These are phyloP conservation scores for Scaptomyza tumidula DNA, from an alignment of 2,888 invertebrate genomes.

Conservation along the genomic window DNA sequence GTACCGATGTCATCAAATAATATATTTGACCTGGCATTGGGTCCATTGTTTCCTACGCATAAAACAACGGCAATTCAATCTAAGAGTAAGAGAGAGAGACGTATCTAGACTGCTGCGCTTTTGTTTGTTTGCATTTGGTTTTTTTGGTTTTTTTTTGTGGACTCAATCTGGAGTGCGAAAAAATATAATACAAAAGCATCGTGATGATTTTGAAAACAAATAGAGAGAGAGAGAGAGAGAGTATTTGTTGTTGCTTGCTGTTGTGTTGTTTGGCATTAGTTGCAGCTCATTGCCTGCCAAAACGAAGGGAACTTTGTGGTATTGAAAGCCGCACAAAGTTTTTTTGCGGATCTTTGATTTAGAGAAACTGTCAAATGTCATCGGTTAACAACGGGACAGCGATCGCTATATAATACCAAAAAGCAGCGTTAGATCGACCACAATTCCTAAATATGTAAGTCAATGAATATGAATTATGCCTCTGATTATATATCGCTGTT, in stretches of 20 bases:
- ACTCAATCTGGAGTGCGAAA: conserved; percentile 49
- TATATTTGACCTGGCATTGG: conserved; percentile 23
- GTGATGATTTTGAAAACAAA: conserved; percentile 29
- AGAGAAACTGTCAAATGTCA: conserved; percentile 51
- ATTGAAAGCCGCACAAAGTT: conserved; percentile 43
- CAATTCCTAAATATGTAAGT: no score
- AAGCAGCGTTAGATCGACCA: no score
- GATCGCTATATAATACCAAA: not conserved
- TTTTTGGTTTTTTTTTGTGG: conserved; percentile 8
- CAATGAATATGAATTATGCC: no score
- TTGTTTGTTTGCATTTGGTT: conserved; percentile 70
- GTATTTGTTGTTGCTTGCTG: conserved; percentile 14
- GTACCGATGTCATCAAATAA: conserved; percentile 16
- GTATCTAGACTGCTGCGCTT: conserved; percentile 64
- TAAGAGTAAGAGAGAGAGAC: not conserved
- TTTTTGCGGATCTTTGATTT: conserved; percentile 19
- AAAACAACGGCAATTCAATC: conserved; percentile 12
- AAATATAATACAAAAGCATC: conserved; percentile 30
- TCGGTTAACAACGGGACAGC: conserved; percentile 13
- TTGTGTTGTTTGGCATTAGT: conserved; percentile 41
- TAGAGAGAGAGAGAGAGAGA: conserved; percentile 6
- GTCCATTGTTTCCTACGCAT: conserved; percentile 52
- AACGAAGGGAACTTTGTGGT: conserved; percentile 20
- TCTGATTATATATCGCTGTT: no score
- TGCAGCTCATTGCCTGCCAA: conserved; percentile 54